Conservation (phyloP, 2,888 invertebrate genomes). For the Pherbina coryleti region DNA sequence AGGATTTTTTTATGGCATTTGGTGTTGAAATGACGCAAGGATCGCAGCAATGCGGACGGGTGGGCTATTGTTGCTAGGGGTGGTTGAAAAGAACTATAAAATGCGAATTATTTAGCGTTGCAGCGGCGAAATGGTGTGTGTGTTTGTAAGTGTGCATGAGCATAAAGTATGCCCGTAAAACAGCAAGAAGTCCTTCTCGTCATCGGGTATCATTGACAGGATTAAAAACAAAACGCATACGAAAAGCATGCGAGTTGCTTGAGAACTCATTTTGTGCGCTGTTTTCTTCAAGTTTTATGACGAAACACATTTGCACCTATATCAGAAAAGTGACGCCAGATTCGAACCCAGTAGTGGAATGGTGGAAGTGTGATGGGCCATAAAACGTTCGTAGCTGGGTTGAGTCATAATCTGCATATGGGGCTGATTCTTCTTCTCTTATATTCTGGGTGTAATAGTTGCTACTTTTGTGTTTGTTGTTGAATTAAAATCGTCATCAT, state of each 20-base stretch:
- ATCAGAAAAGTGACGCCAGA: background rate
- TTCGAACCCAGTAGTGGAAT: background rate
- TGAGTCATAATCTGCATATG: conserved; percentile 27
- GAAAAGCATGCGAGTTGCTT: background rate
- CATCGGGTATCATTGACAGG: conserved; percentile 49
- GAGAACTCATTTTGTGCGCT: background rate
- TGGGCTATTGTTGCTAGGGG: conserved; percentile 25
- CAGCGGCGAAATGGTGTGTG: conserved; percentile 21
- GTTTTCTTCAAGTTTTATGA: background rate
- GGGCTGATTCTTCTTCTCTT: background rate
- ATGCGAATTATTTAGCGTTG: conserved; percentile 44
- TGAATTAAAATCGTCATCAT: background rate
- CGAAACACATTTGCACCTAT: conserved; percentile 6
- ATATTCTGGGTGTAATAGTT: background rate
- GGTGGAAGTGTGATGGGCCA: background rate
- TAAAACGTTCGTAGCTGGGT: background rate
- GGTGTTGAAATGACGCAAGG: conserved; percentile 46
- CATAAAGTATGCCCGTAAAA: conserved; percentile 49
- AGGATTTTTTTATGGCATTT: conserved; percentile 49
- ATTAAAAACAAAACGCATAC: conserved; percentile 40
- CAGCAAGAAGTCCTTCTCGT: conserved; percentile 48
- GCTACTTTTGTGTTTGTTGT: background rate
- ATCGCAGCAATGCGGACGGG: conserved; percentile 5
- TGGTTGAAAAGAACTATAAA: conserved; percentile 49
- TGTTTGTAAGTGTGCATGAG: conserved; percentile 26